These are phyloP conservation scores for Poeciliopsis infans DNA, from an alignment of 2,797 vertebrate species.

Conservation along the genomic window DNA sequence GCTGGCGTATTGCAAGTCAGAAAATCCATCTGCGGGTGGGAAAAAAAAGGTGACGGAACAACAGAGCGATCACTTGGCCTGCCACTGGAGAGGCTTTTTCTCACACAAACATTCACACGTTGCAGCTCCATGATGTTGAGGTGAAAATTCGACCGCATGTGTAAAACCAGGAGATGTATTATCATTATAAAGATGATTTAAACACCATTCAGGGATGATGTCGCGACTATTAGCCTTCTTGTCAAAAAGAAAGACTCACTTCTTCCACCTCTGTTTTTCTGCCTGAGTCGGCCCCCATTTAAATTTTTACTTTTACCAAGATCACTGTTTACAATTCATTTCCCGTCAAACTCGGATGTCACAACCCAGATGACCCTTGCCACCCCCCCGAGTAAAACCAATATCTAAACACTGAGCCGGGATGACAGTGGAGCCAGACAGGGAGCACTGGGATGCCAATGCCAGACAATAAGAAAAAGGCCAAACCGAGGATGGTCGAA, in stretches of 20 bases:
- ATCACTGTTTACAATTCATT: conserved; percentile 72
- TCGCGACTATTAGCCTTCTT: conserved; percentile 23
- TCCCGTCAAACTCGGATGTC: conserved; percentile 70
- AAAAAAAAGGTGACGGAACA: conserved; percentile 52
- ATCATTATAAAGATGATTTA: conserved; percentile 21
- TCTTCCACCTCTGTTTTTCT: conserved; percentile 48
- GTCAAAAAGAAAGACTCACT: conserved; percentile 46
- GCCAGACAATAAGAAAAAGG: conserved; percentile 80
- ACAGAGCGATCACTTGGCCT: conserved; percentile 43
- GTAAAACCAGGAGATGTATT: conserved; percentile 4
- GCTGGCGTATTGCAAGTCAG: conserved; percentile 54
- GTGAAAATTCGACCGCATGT: conserved; percentile 8
- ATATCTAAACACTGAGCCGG: conserved; percentile 76
- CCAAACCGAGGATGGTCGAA: conserved; percentile 70
- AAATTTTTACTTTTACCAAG: conserved; percentile 55
- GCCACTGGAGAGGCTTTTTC: conserved; percentile 19
- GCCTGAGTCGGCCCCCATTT: conserved; percentile 28
- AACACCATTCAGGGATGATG: conserved; percentile 2
- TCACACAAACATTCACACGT: conserved; percentile 2
- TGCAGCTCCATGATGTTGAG: neutral
- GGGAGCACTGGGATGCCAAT: conserved; percentile 76
- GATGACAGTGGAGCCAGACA: conserved; percentile 82
- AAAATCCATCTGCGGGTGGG: conserved; percentile 18
- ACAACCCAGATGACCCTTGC: conserved; percentile 63
- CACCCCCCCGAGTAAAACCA: conserved; percentile 66